Evolutionary conservation across 2,113 vertebrate genomes (phyloP), one percentile per base, ranked within the genome.

Genomic region (Lepidothrix coronata): DNA sequence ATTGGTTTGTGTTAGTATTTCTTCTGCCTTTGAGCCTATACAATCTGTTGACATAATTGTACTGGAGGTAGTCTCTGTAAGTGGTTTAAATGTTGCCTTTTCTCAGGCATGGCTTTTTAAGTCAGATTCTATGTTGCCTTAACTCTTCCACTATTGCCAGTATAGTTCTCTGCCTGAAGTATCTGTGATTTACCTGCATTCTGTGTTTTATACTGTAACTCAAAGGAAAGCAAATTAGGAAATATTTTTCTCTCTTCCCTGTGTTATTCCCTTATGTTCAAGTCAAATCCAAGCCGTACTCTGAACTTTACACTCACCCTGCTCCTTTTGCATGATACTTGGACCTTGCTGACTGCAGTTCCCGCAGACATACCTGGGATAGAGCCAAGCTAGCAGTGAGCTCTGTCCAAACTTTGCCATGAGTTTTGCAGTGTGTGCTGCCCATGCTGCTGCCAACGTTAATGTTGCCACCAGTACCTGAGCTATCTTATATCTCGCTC

Each of bases 331-430:
- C 61, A 59, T 12, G 61, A 25, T 11, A 3, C 9, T 41, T 74
- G 20, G 11, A 18, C 8, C 31, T 73, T 1, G 0, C 75, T 61
- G 55, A 18, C 41, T 77, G 22, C n/a, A 58, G 41, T 41, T 88
- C 33, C 25, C 1, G 0, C 13, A 24, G 49, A 12, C 1, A 0
- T 46, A 31, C 4, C 22, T 2, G 2, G 13, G 30, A 33, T 8
- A 63, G 33, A 75, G 33, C n/a, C 37, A 54, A 46, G 6, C 31
- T 30, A 8, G 12, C 52, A 8, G 39, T 76, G 35, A 63, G 27
- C 17, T 79, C 72, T 90, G 35, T 65, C 30, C n/a, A 54, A 8
- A 11, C 27, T 44, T 67, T n/a, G 9, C 35, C 37, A 35, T 0
- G 0, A 23, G 21, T 74, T 96, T 23, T 43, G 10, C 33, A 39